Percentiles rank a stretch among this genome's conserved stretches.
Evolutionary conservation across 2,113 vertebrate genomes (phyloP).

Genomic region (Apaloderma vittatum): DNA sequence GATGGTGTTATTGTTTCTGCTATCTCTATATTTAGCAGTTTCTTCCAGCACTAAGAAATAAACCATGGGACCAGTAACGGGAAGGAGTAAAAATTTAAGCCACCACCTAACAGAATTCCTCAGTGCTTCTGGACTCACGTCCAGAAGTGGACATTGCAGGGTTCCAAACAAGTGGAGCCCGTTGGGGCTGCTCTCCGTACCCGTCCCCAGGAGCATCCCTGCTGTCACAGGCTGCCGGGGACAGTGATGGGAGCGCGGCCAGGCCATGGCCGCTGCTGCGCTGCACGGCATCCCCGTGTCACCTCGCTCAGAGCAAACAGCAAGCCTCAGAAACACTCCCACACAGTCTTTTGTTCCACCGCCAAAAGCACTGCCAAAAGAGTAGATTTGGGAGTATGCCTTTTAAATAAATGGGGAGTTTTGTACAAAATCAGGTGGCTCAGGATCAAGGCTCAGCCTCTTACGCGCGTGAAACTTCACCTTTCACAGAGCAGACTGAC

Average conservation of each 20-base stretch:
- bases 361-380: not conserved
- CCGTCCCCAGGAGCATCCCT: not conserved
- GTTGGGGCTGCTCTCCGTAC: not conserved
- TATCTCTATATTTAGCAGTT: not conserved
- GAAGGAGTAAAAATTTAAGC: not conserved
- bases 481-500: not conserved
- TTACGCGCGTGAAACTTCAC: not conserved
- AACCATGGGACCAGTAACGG: not conserved
- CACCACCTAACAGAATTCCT: not conserved
- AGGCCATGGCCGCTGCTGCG: rapidly evolving
- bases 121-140: not conserved
- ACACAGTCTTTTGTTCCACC: not conserved
- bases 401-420: not conserved
- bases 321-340: not conserved
- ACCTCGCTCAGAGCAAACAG: not conserved
- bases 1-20: not conserved
- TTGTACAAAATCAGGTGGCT: not conserved
- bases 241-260: rapidly evolving
- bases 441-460: not conserved
- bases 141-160: not conserved
- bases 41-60: not conserved
- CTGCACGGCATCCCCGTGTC: rapidly evolving
- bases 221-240: not conserved
- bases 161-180: not conserved
- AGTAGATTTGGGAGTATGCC: not conserved